Evolutionary conservation across 2,797 vertebrate species (phyloP).

Genomic region (Vireo griseus): DNA sequence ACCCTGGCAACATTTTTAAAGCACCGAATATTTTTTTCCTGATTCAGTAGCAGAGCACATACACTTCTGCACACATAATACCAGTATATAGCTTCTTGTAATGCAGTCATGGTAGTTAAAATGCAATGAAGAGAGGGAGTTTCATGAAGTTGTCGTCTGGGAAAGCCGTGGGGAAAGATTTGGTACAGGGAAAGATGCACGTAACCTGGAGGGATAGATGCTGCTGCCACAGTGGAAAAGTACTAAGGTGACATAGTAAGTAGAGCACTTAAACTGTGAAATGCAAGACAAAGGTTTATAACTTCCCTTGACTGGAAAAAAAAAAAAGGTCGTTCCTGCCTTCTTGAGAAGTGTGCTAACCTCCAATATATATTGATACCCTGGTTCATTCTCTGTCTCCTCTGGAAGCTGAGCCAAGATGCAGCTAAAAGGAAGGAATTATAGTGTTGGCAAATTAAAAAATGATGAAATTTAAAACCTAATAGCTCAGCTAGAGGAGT

Average conservation of each 20-base stretch:
- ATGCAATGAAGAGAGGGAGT: neutral
- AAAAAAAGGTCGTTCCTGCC: neutral
- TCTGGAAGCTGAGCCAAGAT: neutral
- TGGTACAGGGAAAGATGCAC: neutral
- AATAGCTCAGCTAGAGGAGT: neutral
- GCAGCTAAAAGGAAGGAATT: neutral
- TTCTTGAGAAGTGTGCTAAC: neutral
- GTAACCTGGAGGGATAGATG: neutral
- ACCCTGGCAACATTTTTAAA: neutral
- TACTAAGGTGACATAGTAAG: neutral
- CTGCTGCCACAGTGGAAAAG: neutral
- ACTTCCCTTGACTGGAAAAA: neutral
- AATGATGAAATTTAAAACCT: neutral
- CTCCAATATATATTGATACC: neutral
- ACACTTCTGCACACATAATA: neutral
- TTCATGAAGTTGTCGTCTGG: neutral
- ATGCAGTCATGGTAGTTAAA: neutral
- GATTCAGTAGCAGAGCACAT: accelerated
- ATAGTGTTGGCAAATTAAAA: neutral
- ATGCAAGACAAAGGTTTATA: neutral
- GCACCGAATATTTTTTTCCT: neutral
- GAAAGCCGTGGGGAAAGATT: neutral
- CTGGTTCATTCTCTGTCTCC: neutral
- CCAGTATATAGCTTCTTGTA: neutral
- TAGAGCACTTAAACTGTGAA: neutral